phyloP scores from a whole-genome alignment of 2,797 vertebrate species.

The Merluccius polli region DNA sequence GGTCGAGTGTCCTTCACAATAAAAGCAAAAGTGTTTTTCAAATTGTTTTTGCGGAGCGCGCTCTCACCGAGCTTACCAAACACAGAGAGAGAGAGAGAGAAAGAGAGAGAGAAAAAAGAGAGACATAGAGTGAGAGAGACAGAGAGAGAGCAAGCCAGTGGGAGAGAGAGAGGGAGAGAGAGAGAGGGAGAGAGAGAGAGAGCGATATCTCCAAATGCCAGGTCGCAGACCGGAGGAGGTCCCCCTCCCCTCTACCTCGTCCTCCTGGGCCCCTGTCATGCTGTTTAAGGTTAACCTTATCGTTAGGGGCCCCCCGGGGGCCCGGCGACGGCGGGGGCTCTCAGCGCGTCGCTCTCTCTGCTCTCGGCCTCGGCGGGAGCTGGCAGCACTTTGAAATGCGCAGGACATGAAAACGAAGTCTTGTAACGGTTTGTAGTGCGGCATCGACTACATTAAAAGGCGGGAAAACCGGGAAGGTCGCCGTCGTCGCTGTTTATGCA shows the following conservation, averaged over 20 bases:
- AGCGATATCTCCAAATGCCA: conserved; percentile 55
- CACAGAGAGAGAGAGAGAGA: background rate
- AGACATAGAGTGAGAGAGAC: background rate
- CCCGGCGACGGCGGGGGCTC: no score
- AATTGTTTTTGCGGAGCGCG: background rate
- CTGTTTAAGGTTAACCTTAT: conserved; percentile 47
- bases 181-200: background rate
- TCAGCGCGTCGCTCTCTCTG: no score
- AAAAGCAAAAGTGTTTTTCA: background rate
- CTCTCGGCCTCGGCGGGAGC: no score
- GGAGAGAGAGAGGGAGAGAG: background rate
- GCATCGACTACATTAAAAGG: no score
- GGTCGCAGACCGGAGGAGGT: conserved; percentile 45
- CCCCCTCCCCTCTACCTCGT: conserved; percentile 36
- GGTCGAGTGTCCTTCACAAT: background rate
- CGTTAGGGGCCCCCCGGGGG: no score
- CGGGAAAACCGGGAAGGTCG: no score
- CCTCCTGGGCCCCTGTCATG: conserved; percentile 49
- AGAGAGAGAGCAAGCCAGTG: background rate
- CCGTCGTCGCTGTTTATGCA: no score
- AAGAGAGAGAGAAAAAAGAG: background rate
- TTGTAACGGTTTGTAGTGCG: no score
- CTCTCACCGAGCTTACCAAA: background rate
- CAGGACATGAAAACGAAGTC: no score
- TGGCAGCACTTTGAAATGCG: no score